These are phyloP conservation scores for Poeciliopsis prolifica DNA, from an alignment of 2,113 vertebrate species.

Conservation along the genomic window DNA sequence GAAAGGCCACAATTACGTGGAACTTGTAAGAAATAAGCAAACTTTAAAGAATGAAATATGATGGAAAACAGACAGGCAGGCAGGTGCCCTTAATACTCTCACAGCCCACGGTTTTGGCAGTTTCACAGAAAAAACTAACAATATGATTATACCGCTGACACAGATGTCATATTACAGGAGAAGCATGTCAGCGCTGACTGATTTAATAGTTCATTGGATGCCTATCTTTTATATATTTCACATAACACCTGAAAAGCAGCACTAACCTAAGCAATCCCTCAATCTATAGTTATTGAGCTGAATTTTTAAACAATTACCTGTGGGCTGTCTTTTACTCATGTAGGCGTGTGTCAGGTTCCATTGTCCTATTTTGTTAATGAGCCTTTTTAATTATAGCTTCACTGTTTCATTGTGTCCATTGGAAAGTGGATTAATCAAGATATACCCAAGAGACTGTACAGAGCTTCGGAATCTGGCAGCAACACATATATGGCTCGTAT, in stretches of 20 bases:
- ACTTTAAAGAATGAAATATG: background rate
- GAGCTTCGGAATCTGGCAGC: constrained; percentile 1
- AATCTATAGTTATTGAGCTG: constrained; percentile 18
- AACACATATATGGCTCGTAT: background rate
- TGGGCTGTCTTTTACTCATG: constrained; percentile 5
- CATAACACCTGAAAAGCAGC: background rate
- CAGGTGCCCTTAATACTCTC: background rate
- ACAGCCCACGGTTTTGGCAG: background rate
- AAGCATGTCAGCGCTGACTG: background rate
- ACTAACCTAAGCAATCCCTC: background rate
- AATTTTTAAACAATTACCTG: constrained; percentile 19
- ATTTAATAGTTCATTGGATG: background rate
- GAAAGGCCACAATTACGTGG: constrained; percentile 21
- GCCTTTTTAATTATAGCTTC: constrained; percentile 26
- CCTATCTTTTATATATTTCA: background rate
- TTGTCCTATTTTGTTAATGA: constrained; percentile 49
- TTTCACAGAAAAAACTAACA: constrained; percentile 3
- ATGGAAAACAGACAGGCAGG: background rate
- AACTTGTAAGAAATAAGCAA: background rate
- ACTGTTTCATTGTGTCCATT: constrained; percentile 19
- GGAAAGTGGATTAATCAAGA: constrained; percentile 14
- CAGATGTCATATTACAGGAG: background rate
- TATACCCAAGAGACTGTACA: constrained; percentile 1
- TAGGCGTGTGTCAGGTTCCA: constrained; percentile 22
- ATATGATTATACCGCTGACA: background rate